phyloP scores from a whole-genome alignment of 2,113 vertebrate genomes.

The Pholis gunnellus region DNA sequence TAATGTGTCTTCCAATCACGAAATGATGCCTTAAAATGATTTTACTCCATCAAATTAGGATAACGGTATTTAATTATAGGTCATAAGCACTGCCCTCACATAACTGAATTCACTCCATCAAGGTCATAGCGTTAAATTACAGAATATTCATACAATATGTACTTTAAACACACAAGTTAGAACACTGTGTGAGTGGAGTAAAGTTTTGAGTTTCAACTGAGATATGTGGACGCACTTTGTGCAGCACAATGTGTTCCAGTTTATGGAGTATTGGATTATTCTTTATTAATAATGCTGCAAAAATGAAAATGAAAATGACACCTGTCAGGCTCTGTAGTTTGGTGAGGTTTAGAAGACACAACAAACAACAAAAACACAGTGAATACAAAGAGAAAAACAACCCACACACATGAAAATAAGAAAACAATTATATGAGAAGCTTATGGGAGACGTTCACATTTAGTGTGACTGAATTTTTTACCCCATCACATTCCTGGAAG shows the following conservation, averaged over 20 bases:
- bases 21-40: not conserved
- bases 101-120: not conserved
- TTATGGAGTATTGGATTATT: not conserved
- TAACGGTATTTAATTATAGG: not conserved
- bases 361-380: slow-evolving; percentile 13
- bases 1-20: not conserved
- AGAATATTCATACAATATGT: not conserved
- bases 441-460: slow-evolving; percentile 49
- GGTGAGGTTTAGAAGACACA: slow-evolving; percentile 18
- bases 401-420: not conserved
- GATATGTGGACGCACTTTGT: not conserved
- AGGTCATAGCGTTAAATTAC: not conserved
- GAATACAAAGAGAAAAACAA: slow-evolving; percentile 1
- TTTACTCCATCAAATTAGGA: not conserved
- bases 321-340: slow-evolving; percentile 12
- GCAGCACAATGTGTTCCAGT: not conserved
- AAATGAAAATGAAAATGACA: not conserved
- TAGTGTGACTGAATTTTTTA: slow-evolving; percentile 80
- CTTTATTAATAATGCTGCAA: not conserved
- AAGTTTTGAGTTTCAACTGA: not conserved
- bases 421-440: slow-evolving; percentile 14
- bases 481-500: slow-evolving; percentile 88
- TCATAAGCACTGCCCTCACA: not conserved
- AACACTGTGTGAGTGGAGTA: not conserved
- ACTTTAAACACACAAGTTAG: not conserved